Evolutionary conservation across 2,888 invertebrate genomes (phyloP).

Genomic region (Microctonus aethiopoides): DNA sequence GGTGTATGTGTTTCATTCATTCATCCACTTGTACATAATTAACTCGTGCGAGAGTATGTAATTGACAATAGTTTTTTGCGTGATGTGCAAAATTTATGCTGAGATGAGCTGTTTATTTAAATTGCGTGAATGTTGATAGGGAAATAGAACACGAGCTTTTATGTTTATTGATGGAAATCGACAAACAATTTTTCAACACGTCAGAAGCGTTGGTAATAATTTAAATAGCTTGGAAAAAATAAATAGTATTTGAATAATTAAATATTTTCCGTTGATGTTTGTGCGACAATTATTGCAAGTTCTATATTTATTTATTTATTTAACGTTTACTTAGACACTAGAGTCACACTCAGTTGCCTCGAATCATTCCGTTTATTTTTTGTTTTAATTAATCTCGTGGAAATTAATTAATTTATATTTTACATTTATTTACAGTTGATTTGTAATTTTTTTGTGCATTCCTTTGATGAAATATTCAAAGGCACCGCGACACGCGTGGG

Average conservation of each 20-base stretch:
- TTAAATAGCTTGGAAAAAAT: neutral
- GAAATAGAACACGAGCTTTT: neutral
- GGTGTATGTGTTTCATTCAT: neutral
- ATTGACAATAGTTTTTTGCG: neutral
- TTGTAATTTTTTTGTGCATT: neutral
- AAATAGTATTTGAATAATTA: neutral
- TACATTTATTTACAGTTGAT: neutral
- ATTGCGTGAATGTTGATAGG: neutral
- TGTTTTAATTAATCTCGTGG: neutral
- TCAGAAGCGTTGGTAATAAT: neutral
- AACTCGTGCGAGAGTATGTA: conserved; percentile 4
- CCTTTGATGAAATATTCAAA: neutral
- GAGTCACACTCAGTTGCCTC: conserved; percentile 16
- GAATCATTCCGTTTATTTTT: neutral
- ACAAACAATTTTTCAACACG: neutral
- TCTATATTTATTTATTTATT: neutral
- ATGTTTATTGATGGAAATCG: neutral
- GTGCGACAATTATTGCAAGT: neutral
- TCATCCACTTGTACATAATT: conserved; percentile 8
- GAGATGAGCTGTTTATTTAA: neutral
- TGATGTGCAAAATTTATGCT: neutral
- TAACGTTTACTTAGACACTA: neutral
- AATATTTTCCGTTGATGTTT: neutral
- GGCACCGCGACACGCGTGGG: conserved; percentile 35
- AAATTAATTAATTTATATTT: neutral